Evolutionary conservation across 2,113 vertebrate species (phyloP), one percentile per base, ranked within the genome.

Genomic region (Silurus glanis): DNA sequence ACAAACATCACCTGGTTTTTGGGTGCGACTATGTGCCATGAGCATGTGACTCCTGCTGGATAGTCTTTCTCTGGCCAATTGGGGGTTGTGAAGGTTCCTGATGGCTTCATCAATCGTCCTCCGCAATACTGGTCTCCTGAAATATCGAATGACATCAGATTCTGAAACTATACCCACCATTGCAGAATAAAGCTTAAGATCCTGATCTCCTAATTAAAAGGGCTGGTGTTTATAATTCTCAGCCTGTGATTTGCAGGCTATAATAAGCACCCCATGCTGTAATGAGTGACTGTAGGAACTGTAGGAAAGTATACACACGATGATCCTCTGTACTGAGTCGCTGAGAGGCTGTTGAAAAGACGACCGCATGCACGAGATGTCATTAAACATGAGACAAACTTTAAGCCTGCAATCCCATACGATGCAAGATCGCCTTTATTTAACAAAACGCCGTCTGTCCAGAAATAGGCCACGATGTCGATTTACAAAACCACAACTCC

Each of bases 41-140:
- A 95, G 74, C 98, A 99, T 75, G 96, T 96, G 89, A 99, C 97
- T 12, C 98, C 98, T 0, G 97, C 96, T 3, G 98, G 98, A 87
- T 99, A 99, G 92, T 99, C 98, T 81, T 96, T 95, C 67, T 99
- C 97, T 0, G 98, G 98, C 98, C 98, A 99, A 93, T 99, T 99
- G 66, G 98, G 98, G 0, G 98, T 99, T 92, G 97, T 96, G 89
- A 99, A 98, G 84, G 96, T 95, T 45, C 98, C 98, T 0, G 95
- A 92, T 0, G 97, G 94, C 89, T 96, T 97, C 84, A 97, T 95
- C 90, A 99, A 90, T 47, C 94, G 95, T 56, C 98, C 98, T 47
- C 98, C 98, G 87, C 98, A 99, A 91, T 99, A 99, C 90, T 96
- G 97, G n/a, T 98, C 98, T n/a, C 97, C 98, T 99, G 93, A 76